Evolutionary conservation across 2,888 invertebrate genomes (phyloP), one percentile per base, ranked within the genome.

Genomic region (Xiphydria camelus): DNA sequence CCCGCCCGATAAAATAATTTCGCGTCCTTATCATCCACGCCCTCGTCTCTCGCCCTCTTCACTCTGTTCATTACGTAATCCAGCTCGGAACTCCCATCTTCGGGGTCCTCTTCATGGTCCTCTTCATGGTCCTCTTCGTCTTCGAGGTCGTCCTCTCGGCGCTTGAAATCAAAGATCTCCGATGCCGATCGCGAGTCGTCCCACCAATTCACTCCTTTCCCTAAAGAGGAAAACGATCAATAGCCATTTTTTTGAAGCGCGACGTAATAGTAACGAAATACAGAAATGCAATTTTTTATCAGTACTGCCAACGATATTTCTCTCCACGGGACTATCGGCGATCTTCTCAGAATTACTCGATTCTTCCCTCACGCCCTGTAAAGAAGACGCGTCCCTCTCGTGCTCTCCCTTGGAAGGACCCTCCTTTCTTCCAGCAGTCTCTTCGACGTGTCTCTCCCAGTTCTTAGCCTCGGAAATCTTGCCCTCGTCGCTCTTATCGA

Each of bases 191-290:
- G 31, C 4, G 38, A 34, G 17, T 45, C 36, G 5, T 31, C 32
- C 59, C 47, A 45, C 55, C 42, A 43, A 7, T 12, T 33, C 10
- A 40, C n/a, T n/a, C n/a, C n/a, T n/a, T n/a, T n/a, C n/a, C n/a
- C n/a, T 7, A 1, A 32, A 32, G 17, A 10, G 17, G 10, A 33
- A 33, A 10, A 23, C 23, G 23, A 23, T 7, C 6, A 23, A 23
- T 7, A n/a, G n/a, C n/a, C n/a, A n/a, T n/a, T n/a, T n/a, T n/a
- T n/a, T n/a, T n/a, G n/a, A n/a, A n/a, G n/a, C n/a, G n/a, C n/a
- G n/a, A n/a, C n/a, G n/a, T n/a, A n/a, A n/a, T n/a, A n/a, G n/a
- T n/a, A n/a, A n/a, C n/a, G n/a, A n/a, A n/a, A n/a, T n/a, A n/a
- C n/a, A n/a, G n/a, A n/a, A n/a, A n/a, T n/a, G n/a, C n/a, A n/a